Percentiles rank a stretch among this genome's conserved stretches.
These are phyloP conservation scores for Oxyruncus cristatus DNA, from an alignment of 2,113 vertebrate species.

Conservation along the genomic window DNA sequence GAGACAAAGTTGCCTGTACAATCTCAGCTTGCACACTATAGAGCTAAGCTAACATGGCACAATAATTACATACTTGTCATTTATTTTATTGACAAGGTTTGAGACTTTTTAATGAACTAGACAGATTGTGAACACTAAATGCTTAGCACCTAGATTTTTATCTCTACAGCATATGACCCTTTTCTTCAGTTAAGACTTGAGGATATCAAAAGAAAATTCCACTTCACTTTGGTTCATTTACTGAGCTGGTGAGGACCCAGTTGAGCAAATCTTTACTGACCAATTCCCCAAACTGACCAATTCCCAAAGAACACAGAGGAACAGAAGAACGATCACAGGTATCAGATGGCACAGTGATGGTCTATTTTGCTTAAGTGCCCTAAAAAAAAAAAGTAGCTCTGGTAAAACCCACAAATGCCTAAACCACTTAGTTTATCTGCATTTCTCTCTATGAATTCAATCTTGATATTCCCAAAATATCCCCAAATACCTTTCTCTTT, in stretches of 20 bases:
- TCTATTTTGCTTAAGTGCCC: neutral
- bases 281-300: no score
- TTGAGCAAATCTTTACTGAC: neutral
- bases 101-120: neutral
- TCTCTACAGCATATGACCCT: neutral
- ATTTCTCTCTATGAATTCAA: neutral
- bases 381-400: neutral
- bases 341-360: neutral
- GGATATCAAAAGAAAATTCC: neutral
- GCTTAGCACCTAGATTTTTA: neutral
- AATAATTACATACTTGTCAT: neutral
- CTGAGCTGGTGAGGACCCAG: neutral
- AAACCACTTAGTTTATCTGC: neutral
- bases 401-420: neutral
- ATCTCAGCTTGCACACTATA: neutral
- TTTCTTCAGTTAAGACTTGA: neutral
- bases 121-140: neutral
- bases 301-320: neutral
- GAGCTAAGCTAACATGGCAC: neutral
- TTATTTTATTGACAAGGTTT: neutral
- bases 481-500: conserved; percentile 91
- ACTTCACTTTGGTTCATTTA: neutral
- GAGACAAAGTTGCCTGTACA: neutral
- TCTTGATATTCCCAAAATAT: neutral
- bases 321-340: neutral